Base-by-base conservation (phyloP, 2,888 invertebrate species). In the Palloptera scutellata region DNA sequence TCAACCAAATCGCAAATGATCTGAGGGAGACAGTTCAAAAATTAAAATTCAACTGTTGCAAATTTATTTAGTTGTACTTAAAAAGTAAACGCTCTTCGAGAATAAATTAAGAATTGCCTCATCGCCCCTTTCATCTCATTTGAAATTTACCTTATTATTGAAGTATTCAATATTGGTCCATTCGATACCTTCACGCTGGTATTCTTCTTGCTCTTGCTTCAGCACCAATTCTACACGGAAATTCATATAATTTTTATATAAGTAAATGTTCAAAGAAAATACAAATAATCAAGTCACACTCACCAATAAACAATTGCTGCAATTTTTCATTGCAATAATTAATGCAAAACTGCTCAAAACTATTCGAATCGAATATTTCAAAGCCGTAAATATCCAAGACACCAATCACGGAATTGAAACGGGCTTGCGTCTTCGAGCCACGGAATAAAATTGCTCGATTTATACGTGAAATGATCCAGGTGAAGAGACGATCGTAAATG, bases 251-350 rank as follows among this genome's bases (percentile, higher is more conserved):
- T 45, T 45, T 45, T 45, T 45, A 12, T 45, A 45, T 45, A 45
- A 12, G 12, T n/a, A n/a, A 48, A 48, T 30, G 3, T 30, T 30
- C 30, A 30, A 20, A 19, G 13, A 55, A 30, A 41, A 57, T 12
- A 40, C 4, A 61, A 64, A 57, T n/a, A 5, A 17, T 30, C n/a
- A 61, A 52, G 8, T 40, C 57, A n/a, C 0, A 74, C 86, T 85
- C 79, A 93, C 94, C 94, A 79, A 98, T 98, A 83, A 98, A 98
- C 45, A 98, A 87, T 84, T 98, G 98, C 83, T 98, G 98, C 73
- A 98, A 87, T 83, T 98, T 98, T 87, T 98, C 98, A 83, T 98
- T 98, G 83, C 98, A 98, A 86, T 98, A 98, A 86, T 98, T 98
- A 15, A 98, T 98, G 85, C 98, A 98, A 86, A 98, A 96, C 86